Base-by-base conservation (phyloP, 2,113 vertebrate species). In the Hippopotamus amphibius region DNA sequence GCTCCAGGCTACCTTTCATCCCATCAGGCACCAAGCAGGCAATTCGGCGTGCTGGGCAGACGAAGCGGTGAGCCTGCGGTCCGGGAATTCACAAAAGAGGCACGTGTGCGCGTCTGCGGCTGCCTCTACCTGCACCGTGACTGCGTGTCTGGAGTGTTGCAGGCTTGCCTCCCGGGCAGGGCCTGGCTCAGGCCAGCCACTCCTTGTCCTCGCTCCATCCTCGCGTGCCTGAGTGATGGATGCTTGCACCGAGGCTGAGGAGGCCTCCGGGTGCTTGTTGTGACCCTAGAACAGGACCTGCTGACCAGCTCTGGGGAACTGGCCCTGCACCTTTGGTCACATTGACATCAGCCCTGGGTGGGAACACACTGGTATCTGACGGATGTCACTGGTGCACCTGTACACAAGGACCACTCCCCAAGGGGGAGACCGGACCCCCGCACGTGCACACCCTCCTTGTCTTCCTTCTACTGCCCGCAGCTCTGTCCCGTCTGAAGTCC, bases 51-150 rank as follows among this genome's bases (percentile, higher is more conserved):
- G 28, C 46, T 43, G 15, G 77, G 50, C 0, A 3, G 24, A 28
- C 26, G 77, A 6, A 9, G 24, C 1, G 61, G 68, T 28, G 69
- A 37, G 61, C 37, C 69, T 63, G 30, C 8, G 13, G 17, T 43
- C 87, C 2, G 0, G 33, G 69, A 19, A 33, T 59, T 79, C 43
- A 17, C 37, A 59, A 16, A 76, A 8, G 17, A 59, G 63, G 30
- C 16, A 0, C 50, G 37, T 50, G 22, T 6, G 6, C 57, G 9
- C 37, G 5, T 22, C 33, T 0, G 2, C 0, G 0, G 2, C 50
- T 7, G 3, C 77, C 77, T 55, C 30, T n/a, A 5, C 77, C 77
- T 57, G 77, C 21, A 55, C 48, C 1, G 10, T 55, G 30, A 57
- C 7, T 22, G 50, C 11, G n/a, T 37, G 50, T 24, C 33, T 33